A percentile compares a stretch with the other conserved stretches of the same genome.
These are phyloP conservation scores for Glaucopsyche alexis DNA, from an alignment of 2,888 invertebrate species.

Conservation along the genomic window DNA sequence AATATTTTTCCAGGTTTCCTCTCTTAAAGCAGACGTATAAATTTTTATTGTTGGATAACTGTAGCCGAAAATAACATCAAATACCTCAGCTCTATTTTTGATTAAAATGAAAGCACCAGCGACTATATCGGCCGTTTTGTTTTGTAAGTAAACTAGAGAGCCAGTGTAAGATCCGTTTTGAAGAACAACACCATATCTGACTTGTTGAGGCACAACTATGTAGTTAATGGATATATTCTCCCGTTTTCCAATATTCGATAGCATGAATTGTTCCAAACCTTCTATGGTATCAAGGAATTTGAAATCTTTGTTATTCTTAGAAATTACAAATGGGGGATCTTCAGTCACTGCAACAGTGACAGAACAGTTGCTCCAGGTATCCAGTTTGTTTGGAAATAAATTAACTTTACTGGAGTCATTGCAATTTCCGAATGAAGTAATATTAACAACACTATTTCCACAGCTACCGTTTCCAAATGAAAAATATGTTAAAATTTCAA, in stretches of 20 bases:
- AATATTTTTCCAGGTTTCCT: slow-evolving; percentile 51
- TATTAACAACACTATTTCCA: not conserved
- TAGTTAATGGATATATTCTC: slow-evolving; percentile 47
- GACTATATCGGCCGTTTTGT: slow-evolving; percentile 48
- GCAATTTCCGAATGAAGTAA: slow-evolving; percentile 17
- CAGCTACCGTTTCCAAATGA: not conserved
- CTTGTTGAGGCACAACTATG: slow-evolving; percentile 38
- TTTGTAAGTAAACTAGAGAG: slow-evolving; percentile 47
- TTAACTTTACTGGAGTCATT: not conserved
- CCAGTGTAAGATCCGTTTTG: slow-evolving; percentile 53
- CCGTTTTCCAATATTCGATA: slow-evolving; percentile 47
- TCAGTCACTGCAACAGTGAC: slow-evolving; percentile 48
- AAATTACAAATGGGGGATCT: slow-evolving; percentile 49
- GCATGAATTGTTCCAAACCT: slow-evolving; percentile 54
- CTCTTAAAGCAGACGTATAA: slow-evolving; percentile 48
- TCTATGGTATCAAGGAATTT: slow-evolving; percentile 40
- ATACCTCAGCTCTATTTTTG: slow-evolving; percentile 50
- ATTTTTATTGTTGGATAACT: slow-evolving; percentile 48
- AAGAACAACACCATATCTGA: slow-evolving; percentile 47
- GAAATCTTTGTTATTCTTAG: slow-evolving; percentile 43
- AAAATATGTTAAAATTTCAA: slow-evolving; percentile 18
- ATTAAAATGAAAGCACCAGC: slow-evolving; percentile 53
- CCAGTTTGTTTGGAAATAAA: slow-evolving; percentile 3
- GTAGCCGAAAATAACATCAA: slow-evolving; percentile 55
- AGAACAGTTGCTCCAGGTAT: slow-evolving; percentile 45